A percentile compares a stretch with the other conserved stretches of the same genome.
These are phyloP conservation scores for Rhagonycha fulva DNA, from an alignment of 2,888 invertebrate species.

Conservation along the genomic window DNA sequence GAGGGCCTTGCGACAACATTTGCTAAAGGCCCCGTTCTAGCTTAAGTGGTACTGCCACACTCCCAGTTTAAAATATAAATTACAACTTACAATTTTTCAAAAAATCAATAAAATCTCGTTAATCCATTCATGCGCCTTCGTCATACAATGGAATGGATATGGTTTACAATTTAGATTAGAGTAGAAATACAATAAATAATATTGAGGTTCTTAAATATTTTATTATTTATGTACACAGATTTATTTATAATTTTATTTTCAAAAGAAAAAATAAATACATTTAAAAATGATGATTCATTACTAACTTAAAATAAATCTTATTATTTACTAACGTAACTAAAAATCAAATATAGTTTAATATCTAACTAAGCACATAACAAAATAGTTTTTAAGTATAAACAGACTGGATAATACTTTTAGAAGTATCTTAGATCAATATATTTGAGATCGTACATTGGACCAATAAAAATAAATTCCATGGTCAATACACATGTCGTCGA, in stretches of 20 bases:
- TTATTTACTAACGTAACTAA: conserved; percentile 11
- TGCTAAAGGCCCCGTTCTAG: no score
- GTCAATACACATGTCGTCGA: conserved; percentile 37
- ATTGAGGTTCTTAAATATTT: not conserved
- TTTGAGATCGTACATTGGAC: conserved; percentile 43
- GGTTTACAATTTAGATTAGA: no score
- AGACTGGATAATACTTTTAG: conserved; percentile 40
- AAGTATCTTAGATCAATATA: conserved; percentile 44
- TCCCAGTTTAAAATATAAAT: no score
- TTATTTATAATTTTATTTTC: not conserved
- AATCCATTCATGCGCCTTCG: no score
- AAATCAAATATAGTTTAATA: conserved; percentile 23
- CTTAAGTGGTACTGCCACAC: no score
- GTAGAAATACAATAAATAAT: not conserved
- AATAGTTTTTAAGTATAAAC: conserved; percentile 25
- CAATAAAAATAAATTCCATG: conserved; percentile 40
- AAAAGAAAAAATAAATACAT: conserved; percentile 1
- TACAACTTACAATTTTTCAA: no score
- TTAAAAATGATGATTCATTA: not conserved
- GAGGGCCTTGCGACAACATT: no score
- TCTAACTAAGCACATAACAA: conserved; percentile 35
- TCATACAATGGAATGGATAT: no score
- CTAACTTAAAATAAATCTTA: not conserved
- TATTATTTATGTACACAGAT: conserved; percentile 4
- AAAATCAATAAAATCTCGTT: no score